phyloP scores from a whole-genome alignment of 1,140 invertebrate genomes.

The Scylla paramamosain region DNA sequence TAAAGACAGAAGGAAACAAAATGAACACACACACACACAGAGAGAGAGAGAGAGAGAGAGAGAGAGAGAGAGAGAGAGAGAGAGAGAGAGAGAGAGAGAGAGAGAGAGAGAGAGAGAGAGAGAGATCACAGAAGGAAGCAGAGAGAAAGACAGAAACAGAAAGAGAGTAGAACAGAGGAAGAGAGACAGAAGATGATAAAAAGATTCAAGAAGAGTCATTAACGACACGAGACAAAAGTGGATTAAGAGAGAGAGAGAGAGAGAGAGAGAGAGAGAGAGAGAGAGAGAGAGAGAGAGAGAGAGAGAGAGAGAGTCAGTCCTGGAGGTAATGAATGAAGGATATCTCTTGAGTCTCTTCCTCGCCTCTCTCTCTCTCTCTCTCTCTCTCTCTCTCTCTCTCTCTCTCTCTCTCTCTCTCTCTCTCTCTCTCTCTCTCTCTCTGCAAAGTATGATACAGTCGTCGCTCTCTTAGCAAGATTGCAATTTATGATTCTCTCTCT shows the following conservation, averaged over 20 bases:
- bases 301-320: not conserved
- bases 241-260: constrained; percentile 15
- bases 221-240: not conserved
- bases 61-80: not conserved
- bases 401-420: too few species aligned
- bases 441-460: not conserved
- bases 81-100: not conserved
- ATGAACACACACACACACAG: not conserved
- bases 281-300: constrained; percentile 9
- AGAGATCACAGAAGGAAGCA: not conserved
- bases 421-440: not conserved
- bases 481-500: not conserved
- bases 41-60: not conserved
- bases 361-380: too few species aligned
- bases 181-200: not conserved
- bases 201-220: not conserved
- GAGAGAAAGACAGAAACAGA: not conserved
- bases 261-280: constrained; percentile 11
- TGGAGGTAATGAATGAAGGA: constrained; percentile 4
- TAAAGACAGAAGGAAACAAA: too few species aligned
- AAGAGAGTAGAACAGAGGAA: not conserved
- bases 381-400: too few species aligned
- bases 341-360: not conserved
- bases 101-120: not conserved
- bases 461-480: constrained; percentile 4